A percentile compares a stretch with the other conserved stretches of the same genome.
phyloP scores from a whole-genome alignment of 1,140 invertebrate genomes.

The Rhopalosiphum padi region DNA sequence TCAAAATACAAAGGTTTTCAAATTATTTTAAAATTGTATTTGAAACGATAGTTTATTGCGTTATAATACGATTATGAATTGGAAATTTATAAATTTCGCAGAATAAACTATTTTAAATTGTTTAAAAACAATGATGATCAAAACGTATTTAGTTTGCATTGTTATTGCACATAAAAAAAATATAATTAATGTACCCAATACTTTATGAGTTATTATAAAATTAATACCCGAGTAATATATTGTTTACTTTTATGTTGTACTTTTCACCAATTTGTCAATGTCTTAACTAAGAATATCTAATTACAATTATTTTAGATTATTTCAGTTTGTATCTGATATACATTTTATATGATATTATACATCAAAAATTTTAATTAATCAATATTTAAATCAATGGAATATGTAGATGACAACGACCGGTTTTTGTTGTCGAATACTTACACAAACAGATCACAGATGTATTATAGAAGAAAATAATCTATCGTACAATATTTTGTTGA shows the following conservation, averaged over 20 bases:
- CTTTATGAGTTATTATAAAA: neutral
- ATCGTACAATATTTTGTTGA: neutral
- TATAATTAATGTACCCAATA: neutral
- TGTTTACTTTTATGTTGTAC: neutral
- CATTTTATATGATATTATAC: no score
- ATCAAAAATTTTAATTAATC: neutral
- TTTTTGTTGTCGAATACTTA: neutral
- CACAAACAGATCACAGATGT: neutral
- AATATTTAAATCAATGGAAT: neutral
- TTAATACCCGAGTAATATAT: neutral
- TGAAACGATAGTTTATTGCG: no score
- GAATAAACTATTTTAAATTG: no score
- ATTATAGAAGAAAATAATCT: neutral
- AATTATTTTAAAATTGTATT: no score
- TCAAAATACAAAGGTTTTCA: no score
- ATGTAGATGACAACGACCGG: neutral
- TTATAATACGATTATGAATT: no score
- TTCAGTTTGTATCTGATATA: neutral
- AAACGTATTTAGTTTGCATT: no score
- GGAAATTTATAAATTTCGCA: no score
- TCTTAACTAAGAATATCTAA: neutral
- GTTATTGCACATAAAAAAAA: neutral
- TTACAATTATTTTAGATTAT: neutral
- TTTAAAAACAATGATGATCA: no score
- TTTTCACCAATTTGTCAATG: neutral